Conservation (phyloP, 2,888 invertebrate species). For the Dynastes hyllus region DNA sequence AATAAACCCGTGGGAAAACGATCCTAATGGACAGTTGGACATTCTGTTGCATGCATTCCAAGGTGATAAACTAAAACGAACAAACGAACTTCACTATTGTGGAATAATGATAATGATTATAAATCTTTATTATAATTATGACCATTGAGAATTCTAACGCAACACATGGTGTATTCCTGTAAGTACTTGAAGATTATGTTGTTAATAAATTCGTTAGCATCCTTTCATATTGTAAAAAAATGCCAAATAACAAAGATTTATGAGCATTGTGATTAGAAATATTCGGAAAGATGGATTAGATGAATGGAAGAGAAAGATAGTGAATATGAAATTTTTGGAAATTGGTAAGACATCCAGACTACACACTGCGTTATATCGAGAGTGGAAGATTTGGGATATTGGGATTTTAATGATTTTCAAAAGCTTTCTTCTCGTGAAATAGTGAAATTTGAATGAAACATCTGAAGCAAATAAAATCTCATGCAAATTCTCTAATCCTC, state of each 20-base stretch:
- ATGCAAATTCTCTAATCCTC: too few relatives aligned
- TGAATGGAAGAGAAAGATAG: too few relatives aligned
- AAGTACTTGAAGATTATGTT: not conserved
- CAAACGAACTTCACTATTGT: not conserved
- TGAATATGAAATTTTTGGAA: too few relatives aligned
- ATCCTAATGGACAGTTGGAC: constrained; percentile 3
- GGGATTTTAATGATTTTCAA: too few relatives aligned
- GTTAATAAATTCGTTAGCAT: not conserved
- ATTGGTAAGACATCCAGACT: too few relatives aligned
- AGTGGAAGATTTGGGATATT: too few relatives aligned
- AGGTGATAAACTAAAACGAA: not conserved
- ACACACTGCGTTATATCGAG: too few relatives aligned
- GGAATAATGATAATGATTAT: not conserved
- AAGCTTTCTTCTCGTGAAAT: too few relatives aligned
- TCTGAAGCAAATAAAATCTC: too few relatives aligned
- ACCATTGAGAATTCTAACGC: not conserved
- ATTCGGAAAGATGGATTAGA: too few relatives aligned
- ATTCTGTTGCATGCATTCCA: not conserved
- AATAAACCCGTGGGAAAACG: constrained; percentile 38
- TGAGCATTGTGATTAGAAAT: too few relatives aligned
- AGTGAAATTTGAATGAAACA: too few relatives aligned
- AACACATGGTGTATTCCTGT: not conserved
- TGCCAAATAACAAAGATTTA: not conserved
- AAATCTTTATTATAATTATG: not conserved
- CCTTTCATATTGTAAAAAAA: not conserved